phyloP scores from a whole-genome alignment of 2,113 vertebrate species.

The Nothoprocta perdicaria region DNA sequence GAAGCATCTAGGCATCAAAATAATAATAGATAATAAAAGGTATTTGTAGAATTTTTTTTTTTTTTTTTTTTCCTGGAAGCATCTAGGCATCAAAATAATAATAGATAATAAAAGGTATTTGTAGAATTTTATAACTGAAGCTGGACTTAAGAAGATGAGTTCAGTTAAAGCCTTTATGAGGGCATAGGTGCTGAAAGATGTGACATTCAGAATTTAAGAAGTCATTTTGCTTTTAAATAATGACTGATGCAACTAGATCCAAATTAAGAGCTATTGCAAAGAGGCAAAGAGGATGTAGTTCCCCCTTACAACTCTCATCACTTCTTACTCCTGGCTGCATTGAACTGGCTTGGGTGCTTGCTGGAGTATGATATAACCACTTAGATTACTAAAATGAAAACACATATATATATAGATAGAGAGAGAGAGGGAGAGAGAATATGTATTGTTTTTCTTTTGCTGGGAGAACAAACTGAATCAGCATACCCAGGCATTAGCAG shows the following conservation, averaged over 20 bases:
- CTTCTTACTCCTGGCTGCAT: neutral
- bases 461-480: neutral
- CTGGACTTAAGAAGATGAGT: neutral
- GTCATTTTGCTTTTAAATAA: neutral
- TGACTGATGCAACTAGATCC: neutral
- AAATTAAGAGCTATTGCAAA: neutral
- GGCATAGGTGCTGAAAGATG: neutral
- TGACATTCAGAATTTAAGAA: neutral
- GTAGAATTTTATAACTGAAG: constrained; percentile 3
- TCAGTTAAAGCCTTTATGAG: neutral
- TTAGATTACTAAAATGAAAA: neutral
- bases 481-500: neutral
- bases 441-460: neutral
- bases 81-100: constrained; percentile 16
- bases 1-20: constrained; percentile 4
- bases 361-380: neutral
- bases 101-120: constrained; percentile 5
- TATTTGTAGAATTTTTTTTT: constrained; percentile 7
- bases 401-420: neutral
- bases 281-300: neutral
- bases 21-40: constrained; percentile 10
- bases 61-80: neutral
- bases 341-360: neutral
- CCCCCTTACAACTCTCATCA: neutral
- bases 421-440: neutral